Evolutionary conservation across 2,113 vertebrate species (phyloP).

Genomic region (Motacilla alba): DNA sequence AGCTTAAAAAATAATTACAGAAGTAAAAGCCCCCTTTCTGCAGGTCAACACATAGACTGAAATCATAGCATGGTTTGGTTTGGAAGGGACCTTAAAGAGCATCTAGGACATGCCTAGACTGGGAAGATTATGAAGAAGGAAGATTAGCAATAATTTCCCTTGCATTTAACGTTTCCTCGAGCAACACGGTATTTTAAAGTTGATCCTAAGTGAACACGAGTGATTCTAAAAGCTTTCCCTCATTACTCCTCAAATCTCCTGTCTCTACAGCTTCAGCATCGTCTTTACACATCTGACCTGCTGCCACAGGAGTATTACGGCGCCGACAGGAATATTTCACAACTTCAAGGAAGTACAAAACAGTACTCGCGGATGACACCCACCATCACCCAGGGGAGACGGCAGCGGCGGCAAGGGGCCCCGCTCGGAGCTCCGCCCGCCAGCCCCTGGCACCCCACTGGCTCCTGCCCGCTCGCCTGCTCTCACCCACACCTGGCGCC

Average conservation of each 20-base stretch:
- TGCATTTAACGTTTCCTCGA: background rate
- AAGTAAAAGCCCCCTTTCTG: background rate
- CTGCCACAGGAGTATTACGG: too few relatives aligned
- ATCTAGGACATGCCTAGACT: background rate
- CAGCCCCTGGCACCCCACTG: background rate
- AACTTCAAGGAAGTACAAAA: background rate
- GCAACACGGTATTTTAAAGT: background rate
- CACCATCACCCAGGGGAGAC: background rate
- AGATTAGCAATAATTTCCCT: background rate
- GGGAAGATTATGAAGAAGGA: fast-evolving
- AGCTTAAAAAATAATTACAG: background rate
- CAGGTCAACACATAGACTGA: background rate
- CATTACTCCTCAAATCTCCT: background rate
- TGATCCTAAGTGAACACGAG: background rate
- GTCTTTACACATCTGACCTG: background rate
- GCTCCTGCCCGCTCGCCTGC: background rate
- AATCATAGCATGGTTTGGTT: background rate
- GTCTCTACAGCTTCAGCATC: background rate
- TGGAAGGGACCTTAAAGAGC: background rate
- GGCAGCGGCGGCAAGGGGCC: background rate
- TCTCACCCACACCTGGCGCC: fast-evolving
- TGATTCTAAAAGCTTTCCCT: background rate
- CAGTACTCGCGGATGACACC: fast-evolving
- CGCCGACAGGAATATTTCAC: background rate
- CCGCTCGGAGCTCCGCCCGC: background rate